These are phyloP conservation scores for Drosophila macrospina DNA, from an alignment of 2,888 invertebrate species.

Conservation along the genomic window DNA sequence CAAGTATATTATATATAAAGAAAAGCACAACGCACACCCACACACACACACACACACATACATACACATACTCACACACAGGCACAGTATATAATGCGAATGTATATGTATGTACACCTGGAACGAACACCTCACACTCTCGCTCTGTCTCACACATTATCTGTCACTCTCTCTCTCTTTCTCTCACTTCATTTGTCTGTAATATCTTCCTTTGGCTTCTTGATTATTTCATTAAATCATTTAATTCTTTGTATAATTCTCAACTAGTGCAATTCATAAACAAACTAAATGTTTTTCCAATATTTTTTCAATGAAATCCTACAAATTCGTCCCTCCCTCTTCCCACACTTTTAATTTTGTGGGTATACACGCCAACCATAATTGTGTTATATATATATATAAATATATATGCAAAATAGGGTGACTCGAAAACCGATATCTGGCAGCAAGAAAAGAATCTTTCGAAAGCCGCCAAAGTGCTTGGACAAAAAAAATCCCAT, in stretches of 20 bases:
- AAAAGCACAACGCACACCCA: conserved; percentile 30
- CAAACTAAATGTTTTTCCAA: conserved; percentile 53
- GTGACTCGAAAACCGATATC: conserved; percentile 85
- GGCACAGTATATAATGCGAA: conserved; percentile 57
- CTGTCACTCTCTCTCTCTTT: conserved; percentile 15
- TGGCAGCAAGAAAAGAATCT: conserved; percentile 86
- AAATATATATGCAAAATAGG: conserved; percentile 73
- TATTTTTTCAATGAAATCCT: conserved; percentile 5
- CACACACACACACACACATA: conserved; percentile 17
- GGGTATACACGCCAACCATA: conserved; percentile 50
- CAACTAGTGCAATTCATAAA: conserved; percentile 34
- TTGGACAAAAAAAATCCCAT: conserved; percentile 86
- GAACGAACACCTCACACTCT: conserved; percentile 44
- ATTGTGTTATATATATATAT: conserved; percentile 56
- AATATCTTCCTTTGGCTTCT: conserved; percentile 30
- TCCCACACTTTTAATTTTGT: conserved; percentile 3
- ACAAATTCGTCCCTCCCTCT: too few species aligned
- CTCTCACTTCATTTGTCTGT: conserved; percentile 44
- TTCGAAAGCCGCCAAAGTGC: conserved; percentile 87
- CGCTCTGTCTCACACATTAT: conserved; percentile 5
- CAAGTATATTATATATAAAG: conserved; percentile 18
- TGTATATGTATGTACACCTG: conserved; percentile 60
- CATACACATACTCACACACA: conserved; percentile 19
- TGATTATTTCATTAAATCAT: conserved; percentile 35
- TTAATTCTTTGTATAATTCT: conserved; percentile 22